phyloP scores from a whole-genome alignment of 35 echinoderm and acorn worm species.

The Acanthaster planci region DNA sequence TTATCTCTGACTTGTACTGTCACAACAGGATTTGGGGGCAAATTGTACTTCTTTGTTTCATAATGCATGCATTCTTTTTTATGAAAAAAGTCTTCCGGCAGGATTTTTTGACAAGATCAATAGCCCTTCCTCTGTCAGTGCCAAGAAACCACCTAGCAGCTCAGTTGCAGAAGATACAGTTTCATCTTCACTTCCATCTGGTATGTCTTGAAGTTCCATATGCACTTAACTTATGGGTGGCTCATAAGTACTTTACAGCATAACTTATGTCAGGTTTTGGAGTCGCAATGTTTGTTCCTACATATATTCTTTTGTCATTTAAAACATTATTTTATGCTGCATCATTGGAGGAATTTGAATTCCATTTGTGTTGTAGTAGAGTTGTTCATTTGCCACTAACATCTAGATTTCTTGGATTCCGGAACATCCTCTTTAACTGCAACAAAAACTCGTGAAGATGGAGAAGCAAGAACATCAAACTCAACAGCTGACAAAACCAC shows the following conservation, averaged over 20 bases:
- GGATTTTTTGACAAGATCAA: conserved; percentile 45
- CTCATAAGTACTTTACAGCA: no score
- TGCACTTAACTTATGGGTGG: background rate
- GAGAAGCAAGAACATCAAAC: background rate
- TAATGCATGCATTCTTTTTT: no score
- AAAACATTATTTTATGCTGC: no score
- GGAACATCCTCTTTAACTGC: background rate
- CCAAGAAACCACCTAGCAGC: conserved; percentile 1
- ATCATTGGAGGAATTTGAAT: no score
- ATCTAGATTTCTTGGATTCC: conserved; percentile 54
- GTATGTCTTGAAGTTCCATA: background rate
- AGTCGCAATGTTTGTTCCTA: no score
- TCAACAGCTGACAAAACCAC: background rate
- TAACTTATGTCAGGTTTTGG: no score
- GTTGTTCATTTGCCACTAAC: background rate
- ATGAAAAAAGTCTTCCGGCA: conserved; percentile 27
- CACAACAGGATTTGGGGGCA: no score
- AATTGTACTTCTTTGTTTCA: no score
- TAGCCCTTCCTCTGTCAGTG: background rate
- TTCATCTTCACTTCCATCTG: conserved; percentile 35
- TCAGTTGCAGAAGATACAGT: background rate
- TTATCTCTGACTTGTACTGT: no score
- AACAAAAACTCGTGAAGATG: background rate
- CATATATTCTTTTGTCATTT: no score
- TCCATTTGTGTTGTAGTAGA: no score